These are phyloP conservation scores for Dasyurus viverrinus DNA, from an alignment of 2,113 vertebrate species.

Conservation along the genomic window DNA sequence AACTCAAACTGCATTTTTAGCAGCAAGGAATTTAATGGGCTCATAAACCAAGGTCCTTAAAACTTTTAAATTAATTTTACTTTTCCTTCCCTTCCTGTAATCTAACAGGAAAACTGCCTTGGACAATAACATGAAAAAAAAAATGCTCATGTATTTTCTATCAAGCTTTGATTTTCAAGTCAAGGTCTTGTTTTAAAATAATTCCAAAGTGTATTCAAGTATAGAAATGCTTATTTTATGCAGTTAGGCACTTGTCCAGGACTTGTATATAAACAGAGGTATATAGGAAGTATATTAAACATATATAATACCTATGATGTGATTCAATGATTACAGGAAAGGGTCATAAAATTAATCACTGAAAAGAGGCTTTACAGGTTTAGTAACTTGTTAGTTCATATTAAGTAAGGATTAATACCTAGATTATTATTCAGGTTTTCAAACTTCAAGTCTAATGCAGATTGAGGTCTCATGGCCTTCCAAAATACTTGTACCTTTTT, in stretches of 20 bases:
- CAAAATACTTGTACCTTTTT: not conserved
- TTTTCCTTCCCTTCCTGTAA: not conserved
- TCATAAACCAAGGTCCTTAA: conserved; percentile 55
- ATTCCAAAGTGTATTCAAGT: conserved; percentile 38
- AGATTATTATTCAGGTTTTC: not conserved
- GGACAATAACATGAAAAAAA: conserved; percentile 43
- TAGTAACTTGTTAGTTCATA: not conserved
- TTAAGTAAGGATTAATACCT: not conserved
- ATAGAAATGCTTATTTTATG: conserved; percentile 21
- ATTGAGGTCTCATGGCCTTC: not conserved
- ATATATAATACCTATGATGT: not conserved
- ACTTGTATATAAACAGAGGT: not conserved
- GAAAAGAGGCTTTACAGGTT: not conserved
- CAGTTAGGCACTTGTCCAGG: not conserved
- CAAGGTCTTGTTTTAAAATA: conserved; percentile 45
- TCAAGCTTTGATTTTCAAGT: conserved; percentile 47
- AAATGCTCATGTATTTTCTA: conserved; percentile 42
- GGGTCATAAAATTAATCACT: not conserved
- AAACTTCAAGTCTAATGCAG: not conserved
- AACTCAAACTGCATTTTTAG: conserved; percentile 74
- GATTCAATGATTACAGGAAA: not conserved
- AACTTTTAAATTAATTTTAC: conserved; percentile 64
- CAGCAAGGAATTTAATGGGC: conserved; percentile 79
- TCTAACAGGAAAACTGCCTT: conserved; percentile 8
- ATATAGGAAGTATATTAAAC: not conserved